Evolutionary conservation across 2,797 vertebrate species (phyloP).

Genomic region (Salmo trutta): DNA sequence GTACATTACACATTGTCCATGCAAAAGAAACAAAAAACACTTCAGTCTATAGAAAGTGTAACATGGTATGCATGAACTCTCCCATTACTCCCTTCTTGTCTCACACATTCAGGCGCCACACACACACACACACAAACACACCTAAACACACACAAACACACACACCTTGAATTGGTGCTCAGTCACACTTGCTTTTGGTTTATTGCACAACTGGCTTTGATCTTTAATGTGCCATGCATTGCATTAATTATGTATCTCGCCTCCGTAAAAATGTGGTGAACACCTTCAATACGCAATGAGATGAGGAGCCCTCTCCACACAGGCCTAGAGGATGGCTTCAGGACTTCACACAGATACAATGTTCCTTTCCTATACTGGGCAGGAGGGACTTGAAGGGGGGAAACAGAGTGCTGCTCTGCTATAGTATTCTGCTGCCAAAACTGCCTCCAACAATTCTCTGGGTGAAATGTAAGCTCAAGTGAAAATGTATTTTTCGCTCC

Average conservation of each 20-base stretch:
- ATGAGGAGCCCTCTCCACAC: constrained; percentile 54
- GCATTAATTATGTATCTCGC: constrained; percentile 78
- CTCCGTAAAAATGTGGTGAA: constrained; percentile 59
- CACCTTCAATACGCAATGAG: constrained; percentile 64
- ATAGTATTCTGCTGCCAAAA: constrained; percentile 35
- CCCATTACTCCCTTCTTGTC: neutral
- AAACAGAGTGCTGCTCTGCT: constrained; percentile 32
- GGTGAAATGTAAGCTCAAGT: constrained; percentile 28
- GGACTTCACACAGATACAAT: constrained; percentile 40
- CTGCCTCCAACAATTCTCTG: constrained; percentile 30
- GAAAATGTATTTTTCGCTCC: constrained; percentile 41
- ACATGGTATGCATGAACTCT: neutral
- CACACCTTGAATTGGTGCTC: constrained; percentile 60
- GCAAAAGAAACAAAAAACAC: neutral
- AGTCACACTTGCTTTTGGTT: constrained; percentile 61
- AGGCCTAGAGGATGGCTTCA: constrained; percentile 63
- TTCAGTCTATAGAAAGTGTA: neutral
- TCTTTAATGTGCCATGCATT: constrained; percentile 73
- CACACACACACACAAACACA: constrained; percentile 8
- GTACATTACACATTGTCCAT: neutral
- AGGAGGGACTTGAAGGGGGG: constrained; percentile 38
- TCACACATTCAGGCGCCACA: neutral
- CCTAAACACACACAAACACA: constrained; percentile 28
- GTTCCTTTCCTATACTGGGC: constrained; percentile 33
- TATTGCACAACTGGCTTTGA: constrained; percentile 71